Conservation (phyloP, 1,140 invertebrate genomes). For the Trissolcus basalis region DNA sequence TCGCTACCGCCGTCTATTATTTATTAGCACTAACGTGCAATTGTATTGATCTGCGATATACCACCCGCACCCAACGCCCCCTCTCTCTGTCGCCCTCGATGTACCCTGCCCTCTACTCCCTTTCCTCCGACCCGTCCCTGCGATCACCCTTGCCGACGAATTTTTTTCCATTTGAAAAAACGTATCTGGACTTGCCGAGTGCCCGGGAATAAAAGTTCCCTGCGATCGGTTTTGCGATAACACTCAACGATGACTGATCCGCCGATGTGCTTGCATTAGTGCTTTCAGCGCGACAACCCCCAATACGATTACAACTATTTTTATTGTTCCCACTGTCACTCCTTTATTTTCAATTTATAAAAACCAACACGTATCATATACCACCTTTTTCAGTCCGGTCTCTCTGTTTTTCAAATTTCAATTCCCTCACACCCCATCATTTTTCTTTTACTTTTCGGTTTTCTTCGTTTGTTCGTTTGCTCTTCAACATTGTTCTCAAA, state of each 20-base stretch:
- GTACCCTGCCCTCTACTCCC: constrained; percentile 59
- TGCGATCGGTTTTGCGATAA: constrained; percentile 70
- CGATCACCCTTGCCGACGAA: constrained; percentile 70
- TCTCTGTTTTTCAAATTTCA: background rate
- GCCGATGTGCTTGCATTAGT: constrained; percentile 63
- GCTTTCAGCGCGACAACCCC: constrained; percentile 48
- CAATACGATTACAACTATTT: constrained; percentile 54
- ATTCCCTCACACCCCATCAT: too few relatives aligned
- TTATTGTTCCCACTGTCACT: constrained; percentile 31
- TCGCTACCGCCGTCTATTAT: constrained; percentile 77
- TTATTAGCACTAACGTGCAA: constrained; percentile 78
- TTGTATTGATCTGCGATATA: constrained; percentile 77
- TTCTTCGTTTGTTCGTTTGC: too few relatives aligned
- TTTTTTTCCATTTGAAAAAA: constrained; percentile 76
- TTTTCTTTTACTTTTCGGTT: too few relatives aligned
- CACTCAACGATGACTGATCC: constrained; percentile 72
- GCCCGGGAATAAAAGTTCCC: constrained; percentile 70
- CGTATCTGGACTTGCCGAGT: constrained; percentile 74
- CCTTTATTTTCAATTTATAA: constrained; percentile 37
- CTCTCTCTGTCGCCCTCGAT: constrained; percentile 24
- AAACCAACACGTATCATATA: background rate
- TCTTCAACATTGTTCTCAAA: too few relatives aligned
- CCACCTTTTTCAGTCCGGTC: background rate
- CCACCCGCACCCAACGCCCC: constrained; percentile 66
- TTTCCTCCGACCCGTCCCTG: constrained; percentile 37